phyloP scores from a whole-genome alignment of 2,113 vertebrate genomes.

The Todiramphus saurophagus region DNA sequence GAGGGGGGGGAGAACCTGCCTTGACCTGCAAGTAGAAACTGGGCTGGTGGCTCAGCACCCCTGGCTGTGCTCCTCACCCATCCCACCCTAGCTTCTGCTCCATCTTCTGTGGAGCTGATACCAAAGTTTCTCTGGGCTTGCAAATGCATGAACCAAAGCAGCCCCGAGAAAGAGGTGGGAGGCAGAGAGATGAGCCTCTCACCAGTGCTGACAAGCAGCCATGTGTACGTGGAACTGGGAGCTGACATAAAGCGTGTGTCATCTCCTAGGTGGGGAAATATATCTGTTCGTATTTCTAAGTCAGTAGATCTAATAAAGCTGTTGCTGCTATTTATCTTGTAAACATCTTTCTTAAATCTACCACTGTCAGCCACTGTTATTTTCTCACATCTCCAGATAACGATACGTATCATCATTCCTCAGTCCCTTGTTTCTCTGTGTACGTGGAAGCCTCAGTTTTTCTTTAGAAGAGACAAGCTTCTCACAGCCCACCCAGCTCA shows the following conservation, averaged over 20 bases:
- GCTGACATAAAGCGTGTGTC: neutral
- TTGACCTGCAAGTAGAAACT: neutral
- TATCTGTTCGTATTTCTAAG: neutral
- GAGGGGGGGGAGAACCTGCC: too few species aligned
- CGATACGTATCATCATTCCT: neutral
- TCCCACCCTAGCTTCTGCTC: neutral
- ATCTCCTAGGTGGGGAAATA: neutral
- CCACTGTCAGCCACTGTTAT: neutral
- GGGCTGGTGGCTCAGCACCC: neutral
- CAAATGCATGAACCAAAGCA: neutral
- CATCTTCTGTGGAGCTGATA: neutral
- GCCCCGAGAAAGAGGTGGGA: neutral
- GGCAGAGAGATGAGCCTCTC: neutral
- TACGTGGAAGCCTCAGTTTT: neutral
- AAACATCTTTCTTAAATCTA: conserved; percentile 3
- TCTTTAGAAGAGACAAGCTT: neutral
- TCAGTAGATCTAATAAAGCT: neutral
- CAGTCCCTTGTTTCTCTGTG: neutral
- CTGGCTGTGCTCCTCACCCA: neutral
- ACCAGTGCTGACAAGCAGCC: neutral
- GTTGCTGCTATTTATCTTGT: conserved; percentile 31
- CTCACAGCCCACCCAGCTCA: neutral
- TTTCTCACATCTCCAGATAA: neutral
- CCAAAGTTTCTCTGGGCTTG: neutral
- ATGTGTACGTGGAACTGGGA: neutral